Evolutionary conservation across 2,797 vertebrate species (phyloP), one percentile per base, ranked within the genome.

Genomic region (Scarus forsteni): DNA sequence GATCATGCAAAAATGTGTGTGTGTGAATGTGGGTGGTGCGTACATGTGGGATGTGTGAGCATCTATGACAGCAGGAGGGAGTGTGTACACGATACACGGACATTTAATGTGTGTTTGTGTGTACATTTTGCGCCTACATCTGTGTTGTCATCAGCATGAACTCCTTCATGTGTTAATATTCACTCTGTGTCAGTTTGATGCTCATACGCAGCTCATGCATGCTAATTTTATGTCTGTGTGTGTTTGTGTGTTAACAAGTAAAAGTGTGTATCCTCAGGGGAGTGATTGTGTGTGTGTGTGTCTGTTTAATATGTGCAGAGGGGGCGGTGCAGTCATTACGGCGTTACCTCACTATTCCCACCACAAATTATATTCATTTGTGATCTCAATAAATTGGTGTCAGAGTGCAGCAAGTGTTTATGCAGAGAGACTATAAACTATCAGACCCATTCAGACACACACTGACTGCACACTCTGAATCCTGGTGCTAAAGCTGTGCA

Each of bases 311-410:
- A 62, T 80, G 70, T 61, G 58, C 36, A 13, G 60, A 7, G 39
- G 16, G 56, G 34, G 49, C 16, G 19, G 52, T 50, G 66, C 68
- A 51, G 78, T 66, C 69, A 39, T 58, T 58, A 62, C 46, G 59
- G 70, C 38, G 18, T 71, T 79, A 70, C 80, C 73, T 69, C 72
- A 55, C 44, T 77, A 83, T 81, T 83, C 81, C 86, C 90, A 65
- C 71, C 89, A 86, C 86, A 90, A 88, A 92, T 87, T 85, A 90
- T 64, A 74, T 81, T 88, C 81, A 79, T 75, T 81, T 85, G 75
- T 86, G 83, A 88, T 85, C 80, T 75, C 76, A 78, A 85, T 85
- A 85, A 86, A 90, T 81, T 84, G 75, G 81, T 81, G 79, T 87
- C 82, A 86, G 72, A 83, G 86, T 60, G 71, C 79, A 85, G 48